Percentiles rank a stretch among this genome's conserved stretches.
Evolutionary conservation across 2,113 vertebrate genomes (phyloP).

Genomic region (Eleginops maclovinus): DNA sequence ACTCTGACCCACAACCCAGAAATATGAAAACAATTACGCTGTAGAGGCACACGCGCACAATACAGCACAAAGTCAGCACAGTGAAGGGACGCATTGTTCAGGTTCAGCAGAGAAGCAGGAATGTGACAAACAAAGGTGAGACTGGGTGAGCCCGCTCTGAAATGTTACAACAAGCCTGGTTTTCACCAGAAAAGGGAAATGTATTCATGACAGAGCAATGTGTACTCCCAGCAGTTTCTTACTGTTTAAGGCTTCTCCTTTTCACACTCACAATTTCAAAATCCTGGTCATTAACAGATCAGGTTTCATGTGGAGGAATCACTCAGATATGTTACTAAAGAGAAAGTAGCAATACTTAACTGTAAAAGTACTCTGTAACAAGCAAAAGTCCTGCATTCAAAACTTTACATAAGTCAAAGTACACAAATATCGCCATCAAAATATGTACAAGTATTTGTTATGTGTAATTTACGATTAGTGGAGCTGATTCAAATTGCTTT

Average conservation of each 20-base stretch:
- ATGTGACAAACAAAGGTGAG: constrained; percentile 49
- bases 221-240: constrained; percentile 24
- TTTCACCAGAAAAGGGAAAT: constrained; percentile 24
- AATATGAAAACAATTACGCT: constrained; percentile 20
- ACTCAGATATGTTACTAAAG: too few relatives aligned
- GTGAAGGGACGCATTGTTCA: constrained; percentile 52
- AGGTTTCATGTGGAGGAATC: too few relatives aligned
- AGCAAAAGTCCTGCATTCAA: too few relatives aligned
- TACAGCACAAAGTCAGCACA: constrained; percentile 60
- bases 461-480: too few relatives aligned
- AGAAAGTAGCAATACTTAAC: too few relatives aligned
- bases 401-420: too few relatives aligned
- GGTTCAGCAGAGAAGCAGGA: constrained; percentile 64
- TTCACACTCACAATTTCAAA: background rate
- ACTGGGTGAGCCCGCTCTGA: background rate
- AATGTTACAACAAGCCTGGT: constrained; percentile 24
- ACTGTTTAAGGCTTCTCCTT: background rate
- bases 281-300: background rate
- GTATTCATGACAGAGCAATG: constrained; percentile 11
- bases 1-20: constrained; percentile 14
- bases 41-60: background rate
- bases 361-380: too few relatives aligned
- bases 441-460: too few relatives aligned
- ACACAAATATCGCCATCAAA: too few relatives aligned
- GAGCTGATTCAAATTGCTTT: too few relatives aligned